phyloP scores from a whole-genome alignment of 2,888 invertebrate genomes.

The Doris montereyensis region DNA sequence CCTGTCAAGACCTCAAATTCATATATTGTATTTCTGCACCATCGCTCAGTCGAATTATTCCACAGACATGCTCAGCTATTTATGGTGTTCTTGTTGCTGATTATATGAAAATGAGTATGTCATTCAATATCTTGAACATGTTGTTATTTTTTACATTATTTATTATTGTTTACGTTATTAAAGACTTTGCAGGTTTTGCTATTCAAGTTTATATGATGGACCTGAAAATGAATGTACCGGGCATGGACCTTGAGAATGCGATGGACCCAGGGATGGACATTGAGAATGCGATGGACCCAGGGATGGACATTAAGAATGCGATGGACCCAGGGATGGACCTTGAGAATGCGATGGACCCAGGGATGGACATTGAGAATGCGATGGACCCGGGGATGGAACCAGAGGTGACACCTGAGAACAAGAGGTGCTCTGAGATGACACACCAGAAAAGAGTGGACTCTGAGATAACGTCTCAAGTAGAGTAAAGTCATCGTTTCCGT shows the following conservation, averaged over 20 bases:
- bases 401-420: not conserved
- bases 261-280: not conserved
- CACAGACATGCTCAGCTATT: constrained; percentile 9
- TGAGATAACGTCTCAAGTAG: not conserved
- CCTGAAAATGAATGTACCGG: not conserved
- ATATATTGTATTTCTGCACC: not conserved
- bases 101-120: constrained; percentile 11
- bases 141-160: not conserved
- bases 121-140: not conserved
- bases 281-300: constrained; percentile 3
- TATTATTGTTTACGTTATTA: too few species aligned
- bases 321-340: constrained; percentile 4
- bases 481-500: constrained; percentile 4
- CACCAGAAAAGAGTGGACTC: not conserved
- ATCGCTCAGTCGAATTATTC: constrained; percentile 6
- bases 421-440: not conserved
- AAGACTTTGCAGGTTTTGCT: too few species aligned
- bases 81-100: too few species aligned
- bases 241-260: not conserved
- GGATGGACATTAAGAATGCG: not conserved
- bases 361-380: not conserved
- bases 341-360: constrained; percentile 4
- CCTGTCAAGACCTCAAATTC: too few species aligned
- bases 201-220: too few species aligned
- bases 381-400: not conserved